phyloP scores from a whole-genome alignment of 2,797 vertebrate species.

The Podarcis lilfordi region DNA sequence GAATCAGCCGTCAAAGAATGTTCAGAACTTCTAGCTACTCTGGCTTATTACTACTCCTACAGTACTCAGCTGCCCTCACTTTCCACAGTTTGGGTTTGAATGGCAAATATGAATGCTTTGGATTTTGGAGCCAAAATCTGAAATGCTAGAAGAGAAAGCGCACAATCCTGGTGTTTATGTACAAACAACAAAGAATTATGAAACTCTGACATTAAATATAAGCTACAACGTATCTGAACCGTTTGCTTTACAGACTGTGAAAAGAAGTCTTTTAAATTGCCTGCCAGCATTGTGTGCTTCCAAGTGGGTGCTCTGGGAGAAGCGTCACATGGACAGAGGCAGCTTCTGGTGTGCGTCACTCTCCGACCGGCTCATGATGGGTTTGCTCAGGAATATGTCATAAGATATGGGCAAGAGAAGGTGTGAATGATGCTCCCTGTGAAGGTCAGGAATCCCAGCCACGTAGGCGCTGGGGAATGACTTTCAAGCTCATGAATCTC shows the following conservation, averaged over 20 bases:
- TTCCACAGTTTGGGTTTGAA: background rate
- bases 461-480: background rate
- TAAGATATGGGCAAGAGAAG: constrained; percentile 26
- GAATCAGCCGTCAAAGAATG: background rate
- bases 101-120: background rate
- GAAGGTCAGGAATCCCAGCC: constrained; percentile 35
- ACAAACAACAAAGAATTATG: background rate
- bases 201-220: constrained; percentile 12
- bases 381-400: constrained; percentile 28
- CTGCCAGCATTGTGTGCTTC: constrained; percentile 8
- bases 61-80: background rate
- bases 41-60: too few relatives aligned
- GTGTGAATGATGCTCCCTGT: constrained; percentile 33
- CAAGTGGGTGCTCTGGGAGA: background rate
- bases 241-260: background rate
- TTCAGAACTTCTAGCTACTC: background rate
- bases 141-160: background rate
- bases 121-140: background rate
- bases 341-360: constrained; percentile 19
- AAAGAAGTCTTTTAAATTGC: background rate
- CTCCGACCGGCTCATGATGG: constrained; percentile 2
- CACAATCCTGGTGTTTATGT: background rate
- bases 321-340: constrained; percentile 6
- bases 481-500: background rate
- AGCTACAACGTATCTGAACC: background rate